Evolutionary conservation across 2,113 vertebrate species (phyloP).

Genomic region (Phalacrocorax brasilianus): DNA sequence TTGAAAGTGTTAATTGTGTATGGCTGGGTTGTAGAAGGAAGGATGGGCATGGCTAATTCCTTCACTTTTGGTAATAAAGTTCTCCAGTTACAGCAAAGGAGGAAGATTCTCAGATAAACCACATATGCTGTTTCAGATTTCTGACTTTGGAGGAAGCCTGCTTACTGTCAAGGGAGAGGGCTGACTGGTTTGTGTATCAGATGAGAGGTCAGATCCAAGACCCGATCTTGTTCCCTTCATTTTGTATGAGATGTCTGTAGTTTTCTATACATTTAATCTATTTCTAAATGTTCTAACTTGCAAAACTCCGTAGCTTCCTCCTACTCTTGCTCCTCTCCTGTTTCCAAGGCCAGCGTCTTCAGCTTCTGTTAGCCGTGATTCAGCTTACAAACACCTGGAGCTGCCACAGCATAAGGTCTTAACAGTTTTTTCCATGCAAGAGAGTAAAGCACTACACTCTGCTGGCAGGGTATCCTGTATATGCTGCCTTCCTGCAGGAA

Average conservation of each 20-base stretch:
- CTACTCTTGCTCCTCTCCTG: neutral
- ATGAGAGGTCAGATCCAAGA: neutral
- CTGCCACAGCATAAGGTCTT: neutral
- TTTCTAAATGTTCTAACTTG: neutral
- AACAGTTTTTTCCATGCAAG: neutral
- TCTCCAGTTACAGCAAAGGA: neutral
- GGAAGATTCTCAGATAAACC: neutral
- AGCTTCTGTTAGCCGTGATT: neutral
- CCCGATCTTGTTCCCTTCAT: neutral
- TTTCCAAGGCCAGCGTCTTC: neutral
- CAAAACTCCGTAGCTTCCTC: neutral
- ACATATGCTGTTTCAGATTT: neutral
- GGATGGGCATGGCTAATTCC: neutral
- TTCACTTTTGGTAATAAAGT: neutral
- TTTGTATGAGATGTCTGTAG: neutral
- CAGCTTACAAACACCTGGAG: neutral
- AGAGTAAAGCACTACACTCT: neutral
- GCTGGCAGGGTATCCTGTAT: neutral
- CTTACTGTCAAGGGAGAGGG: neutral
- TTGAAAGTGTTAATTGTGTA: neutral
- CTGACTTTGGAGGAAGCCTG: neutral
- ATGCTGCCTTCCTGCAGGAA: constrained; percentile 16
- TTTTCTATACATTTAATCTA: neutral
- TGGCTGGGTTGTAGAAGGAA: neutral
- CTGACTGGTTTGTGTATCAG: neutral